Conservation (phyloP, 2,888 invertebrate genomes). For the Petrolisthes manimaculis region DNA sequence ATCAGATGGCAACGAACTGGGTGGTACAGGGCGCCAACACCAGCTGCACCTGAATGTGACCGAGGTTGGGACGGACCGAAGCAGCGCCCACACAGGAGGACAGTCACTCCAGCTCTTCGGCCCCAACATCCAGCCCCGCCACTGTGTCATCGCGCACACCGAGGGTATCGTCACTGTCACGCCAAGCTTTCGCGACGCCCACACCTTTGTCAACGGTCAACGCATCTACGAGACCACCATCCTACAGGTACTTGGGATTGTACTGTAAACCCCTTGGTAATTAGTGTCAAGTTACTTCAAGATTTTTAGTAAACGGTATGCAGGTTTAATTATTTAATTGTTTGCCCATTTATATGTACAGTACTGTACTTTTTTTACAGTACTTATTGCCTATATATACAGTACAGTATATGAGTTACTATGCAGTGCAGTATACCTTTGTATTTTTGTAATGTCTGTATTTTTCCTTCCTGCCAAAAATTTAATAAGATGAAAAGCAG, state of each 20-base stretch:
- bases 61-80: constrained; percentile 81
- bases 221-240: constrained; percentile 93
- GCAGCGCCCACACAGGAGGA: constrained; percentile 72
- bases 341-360: no score
- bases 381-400: no score
- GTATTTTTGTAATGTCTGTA: no score
- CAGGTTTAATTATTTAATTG: no score
- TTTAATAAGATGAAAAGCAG: no score
- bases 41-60: constrained; percentile 77
- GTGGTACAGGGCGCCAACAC: constrained; percentile 68
- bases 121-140: constrained; percentile 91
- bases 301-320: no score
- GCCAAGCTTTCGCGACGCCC: constrained; percentile 91
- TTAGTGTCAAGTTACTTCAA: no score
- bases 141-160: constrained; percentile 92
- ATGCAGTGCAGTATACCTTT: no score
- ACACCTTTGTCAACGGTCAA: constrained; percentile 94
- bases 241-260: constrained; percentile 73
- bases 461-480: no score
- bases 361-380: no score
- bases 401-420: no score
- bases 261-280: no score
- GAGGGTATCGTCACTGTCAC: constrained; percentile 94
- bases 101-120: constrained; percentile 75
- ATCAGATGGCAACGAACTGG: constrained; percentile 74